A percentile compares a stretch with the other conserved stretches of the same genome.
phyloP scores from a whole-genome alignment of 1,140 invertebrate genomes.

The Armadillidium nasatum region DNA sequence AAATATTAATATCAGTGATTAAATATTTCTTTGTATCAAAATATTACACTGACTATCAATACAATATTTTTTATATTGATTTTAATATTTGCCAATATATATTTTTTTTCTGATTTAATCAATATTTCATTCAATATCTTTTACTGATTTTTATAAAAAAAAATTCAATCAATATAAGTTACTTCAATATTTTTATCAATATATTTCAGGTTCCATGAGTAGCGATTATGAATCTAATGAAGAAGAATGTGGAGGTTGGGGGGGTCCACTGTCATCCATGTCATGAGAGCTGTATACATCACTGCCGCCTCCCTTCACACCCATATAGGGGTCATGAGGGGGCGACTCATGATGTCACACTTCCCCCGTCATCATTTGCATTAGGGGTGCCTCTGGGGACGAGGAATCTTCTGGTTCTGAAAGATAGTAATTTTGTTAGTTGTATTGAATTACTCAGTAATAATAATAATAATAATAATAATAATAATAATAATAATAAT shows the following conservation, averaged over 20 bases:
- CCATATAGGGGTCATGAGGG: slow-evolving; percentile 8
- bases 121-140: no score
- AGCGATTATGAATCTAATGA: not conserved
- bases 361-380: slow-evolving; percentile 43
- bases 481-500: slow-evolving; percentile 12
- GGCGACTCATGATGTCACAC: slow-evolving; percentile 40
- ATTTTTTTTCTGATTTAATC: no score
- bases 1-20: no score
- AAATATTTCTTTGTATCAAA: no score
- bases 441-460: not conserved
- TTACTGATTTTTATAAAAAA: no score
- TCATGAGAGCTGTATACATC: not conserved
- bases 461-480: slow-evolving; percentile 21
- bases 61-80: no score
- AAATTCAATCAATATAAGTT: no score
- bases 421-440: not conserved
- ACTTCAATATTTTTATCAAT: no score
- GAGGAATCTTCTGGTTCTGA: slow-evolving; percentile 42
- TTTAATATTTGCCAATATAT: no score
- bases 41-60: no score
- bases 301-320: not conserved
- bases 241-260: no score
- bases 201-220: no score
- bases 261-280: not conserved
- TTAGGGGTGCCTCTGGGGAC: slow-evolving; percentile 38